A percentile compares a stretch with the other conserved stretches of the same genome.
Evolutionary conservation across 30 jellyfish, hydroid and myxozoan species (phyloP).

Genomic region (Turritopsis dohrnii): DNA sequence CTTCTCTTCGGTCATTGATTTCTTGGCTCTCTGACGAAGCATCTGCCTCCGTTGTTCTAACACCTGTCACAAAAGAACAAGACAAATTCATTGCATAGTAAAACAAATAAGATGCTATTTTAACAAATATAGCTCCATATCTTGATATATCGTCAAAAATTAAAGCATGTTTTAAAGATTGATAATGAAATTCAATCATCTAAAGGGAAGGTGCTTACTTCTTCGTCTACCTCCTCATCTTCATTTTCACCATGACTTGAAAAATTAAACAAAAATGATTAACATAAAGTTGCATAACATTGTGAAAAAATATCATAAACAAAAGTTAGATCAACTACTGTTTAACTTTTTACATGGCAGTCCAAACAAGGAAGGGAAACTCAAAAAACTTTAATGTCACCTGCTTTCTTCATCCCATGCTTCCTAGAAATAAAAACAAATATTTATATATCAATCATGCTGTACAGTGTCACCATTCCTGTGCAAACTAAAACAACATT

Average conservation of each 20-base stretch:
- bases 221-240: slow-evolving; percentile 71
- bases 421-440: not conserved
- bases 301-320: too few species aligned
- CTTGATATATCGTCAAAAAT: not conserved
- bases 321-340: too few species aligned
- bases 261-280: not conserved
- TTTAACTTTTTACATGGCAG: too few species aligned
- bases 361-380: not conserved
- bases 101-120: too few species aligned
- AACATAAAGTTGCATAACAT: too few species aligned
- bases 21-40: slow-evolving; percentile 54
- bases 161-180: not conserved
- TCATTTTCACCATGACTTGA: slow-evolving; percentile 21
- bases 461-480: too few species aligned
- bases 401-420: not conserved
- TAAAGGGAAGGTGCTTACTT: slow-evolving; percentile 25
- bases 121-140: not conserved
- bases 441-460: not conserved
- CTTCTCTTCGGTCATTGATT: slow-evolving; percentile 56
- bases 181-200: too few species aligned
- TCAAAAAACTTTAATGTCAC: not conserved
- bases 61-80: slow-evolving; percentile 32
- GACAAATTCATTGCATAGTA: not conserved
- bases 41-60: slow-evolving; percentile 71
- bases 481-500: not conserved